Conservation (phyloP, 2,113 vertebrate species). For the Felis catus region DNA sequence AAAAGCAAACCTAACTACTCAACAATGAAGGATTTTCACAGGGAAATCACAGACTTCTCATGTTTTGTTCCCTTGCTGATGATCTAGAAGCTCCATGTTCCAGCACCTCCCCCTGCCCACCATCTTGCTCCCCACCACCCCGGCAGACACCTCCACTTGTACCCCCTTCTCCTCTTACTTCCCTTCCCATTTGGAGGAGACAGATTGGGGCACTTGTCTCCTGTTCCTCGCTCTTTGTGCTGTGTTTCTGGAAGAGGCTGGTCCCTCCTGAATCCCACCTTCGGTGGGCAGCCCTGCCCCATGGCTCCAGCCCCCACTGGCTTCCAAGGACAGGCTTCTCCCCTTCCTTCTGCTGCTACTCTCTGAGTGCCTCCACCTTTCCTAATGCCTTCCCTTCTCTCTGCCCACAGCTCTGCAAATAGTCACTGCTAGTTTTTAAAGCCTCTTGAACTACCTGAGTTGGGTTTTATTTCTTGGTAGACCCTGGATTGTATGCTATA, state of each 20-base stretch:
- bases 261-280: rapidly evolving
- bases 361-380: background rate
- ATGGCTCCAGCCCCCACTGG: background rate
- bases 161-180: background rate
- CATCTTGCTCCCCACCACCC: background rate
- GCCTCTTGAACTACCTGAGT: background rate
- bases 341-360: background rate
- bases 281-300: background rate
- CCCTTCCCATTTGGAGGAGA: background rate
- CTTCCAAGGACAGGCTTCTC: rapidly evolving
- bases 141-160: rapidly evolving
- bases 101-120: rapidly evolving
- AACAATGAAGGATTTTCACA: background rate
- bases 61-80: background rate
- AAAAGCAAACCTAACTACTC: background rate
- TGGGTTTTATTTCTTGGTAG: background rate
- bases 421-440: background rate
- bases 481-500: too few species aligned
- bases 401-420: background rate
- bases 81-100: too few species aligned
- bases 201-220: background rate
- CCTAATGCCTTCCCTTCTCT: background rate
- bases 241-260: background rate
- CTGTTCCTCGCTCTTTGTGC: background rate
- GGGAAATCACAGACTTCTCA: background rate